Evolutionary conservation across 2,888 invertebrate species (phyloP).

Genomic region (Dryobota labecula): DNA sequence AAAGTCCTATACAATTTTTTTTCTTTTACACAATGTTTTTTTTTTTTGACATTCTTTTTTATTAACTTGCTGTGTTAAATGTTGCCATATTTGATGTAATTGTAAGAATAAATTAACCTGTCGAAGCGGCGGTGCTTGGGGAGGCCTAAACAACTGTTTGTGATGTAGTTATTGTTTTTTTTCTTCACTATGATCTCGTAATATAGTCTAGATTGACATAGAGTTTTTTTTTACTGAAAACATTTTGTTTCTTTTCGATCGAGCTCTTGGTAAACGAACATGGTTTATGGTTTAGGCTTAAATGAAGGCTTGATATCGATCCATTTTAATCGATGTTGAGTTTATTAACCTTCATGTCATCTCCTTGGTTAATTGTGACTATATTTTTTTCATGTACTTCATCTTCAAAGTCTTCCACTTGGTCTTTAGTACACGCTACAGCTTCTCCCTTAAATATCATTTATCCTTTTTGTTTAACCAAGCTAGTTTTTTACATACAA

Average conservation of each 20-base stretch:
- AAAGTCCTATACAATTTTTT: too few relatives aligned
- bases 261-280: background rate
- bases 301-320: background rate
- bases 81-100: background rate
- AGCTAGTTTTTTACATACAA: slow-evolving; percentile 77
- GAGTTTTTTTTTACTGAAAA: background rate
- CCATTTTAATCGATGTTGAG: background rate
- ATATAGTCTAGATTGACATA: background rate
- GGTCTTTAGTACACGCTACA: slow-evolving; percentile 3
- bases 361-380: background rate
- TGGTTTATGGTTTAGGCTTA: background rate
- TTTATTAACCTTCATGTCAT: background rate
- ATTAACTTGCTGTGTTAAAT: background rate
- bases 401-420: background rate
- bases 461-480: slow-evolving; percentile 65
- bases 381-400: background rate
- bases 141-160: too few relatives aligned
- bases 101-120: background rate
- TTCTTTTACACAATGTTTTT: too few relatives aligned
- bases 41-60: too few relatives aligned
- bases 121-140: too few relatives aligned
- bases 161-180: slow-evolving; percentile 9
- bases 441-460: slow-evolving; percentile 25
- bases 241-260: background rate
- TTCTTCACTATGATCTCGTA: background rate